Evolutionary conservation across 1,140 invertebrate species (phyloP).

Genomic region (Bombus confusus): DNA sequence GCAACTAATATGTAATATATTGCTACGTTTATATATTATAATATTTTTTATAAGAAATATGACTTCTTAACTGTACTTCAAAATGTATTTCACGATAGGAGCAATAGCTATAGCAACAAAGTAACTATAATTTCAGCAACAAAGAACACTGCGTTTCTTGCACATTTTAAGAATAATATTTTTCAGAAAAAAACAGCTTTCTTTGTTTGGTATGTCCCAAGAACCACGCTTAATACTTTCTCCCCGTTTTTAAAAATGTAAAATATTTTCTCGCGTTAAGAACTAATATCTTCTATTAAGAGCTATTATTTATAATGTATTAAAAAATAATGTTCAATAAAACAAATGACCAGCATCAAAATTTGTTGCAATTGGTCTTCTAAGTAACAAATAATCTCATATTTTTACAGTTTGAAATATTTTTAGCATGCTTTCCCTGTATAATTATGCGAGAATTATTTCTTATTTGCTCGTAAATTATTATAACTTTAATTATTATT

Average conservation of each 20-base stretch:
- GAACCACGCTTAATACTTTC: background rate
- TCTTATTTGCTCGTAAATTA: no score
- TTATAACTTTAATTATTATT: no score
- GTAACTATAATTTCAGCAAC: no score
- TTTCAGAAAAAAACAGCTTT: background rate
- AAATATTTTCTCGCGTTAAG: background rate
- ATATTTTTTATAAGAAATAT: no score
- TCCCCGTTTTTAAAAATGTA: background rate
- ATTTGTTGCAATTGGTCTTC: background rate
- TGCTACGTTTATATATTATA: no score
- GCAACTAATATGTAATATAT: no score
- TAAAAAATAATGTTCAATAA: background rate
- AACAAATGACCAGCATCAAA: background rate
- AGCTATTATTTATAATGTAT: background rate
- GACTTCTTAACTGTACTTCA: no score
- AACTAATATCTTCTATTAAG: background rate
- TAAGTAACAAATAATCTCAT: background rate
- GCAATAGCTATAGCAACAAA: no score
- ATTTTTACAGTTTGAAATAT: background rate
- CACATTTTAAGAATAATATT: background rate
- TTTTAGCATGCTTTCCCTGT: background rate
- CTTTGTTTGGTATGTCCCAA: background rate
- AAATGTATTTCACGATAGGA: no score
- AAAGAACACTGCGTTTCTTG: no score
- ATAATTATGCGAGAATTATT: no score